Base-by-base conservation (phyloP, 2,797 vertebrate genomes). In the Macroramphosus scolopax region DNA sequence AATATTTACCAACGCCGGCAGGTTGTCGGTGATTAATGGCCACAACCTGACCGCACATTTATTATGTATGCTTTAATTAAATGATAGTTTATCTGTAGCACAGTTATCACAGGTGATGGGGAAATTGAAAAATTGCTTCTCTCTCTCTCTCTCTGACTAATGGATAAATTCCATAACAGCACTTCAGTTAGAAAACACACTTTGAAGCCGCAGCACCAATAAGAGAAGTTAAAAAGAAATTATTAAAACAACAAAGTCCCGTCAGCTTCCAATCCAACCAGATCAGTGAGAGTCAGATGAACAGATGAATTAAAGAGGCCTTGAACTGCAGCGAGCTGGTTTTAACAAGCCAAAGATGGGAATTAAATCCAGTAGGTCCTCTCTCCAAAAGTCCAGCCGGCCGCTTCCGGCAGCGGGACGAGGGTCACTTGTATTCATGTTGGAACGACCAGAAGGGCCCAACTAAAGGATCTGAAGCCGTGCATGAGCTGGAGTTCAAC, bases 11-110 rank as follows among this genome's bases (percentile, higher is more conserved):
- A 32, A 50, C 44, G 36, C 26, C 40, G 17, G 24, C 42, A 40
- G 44, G 41, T 32, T 43, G 38, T 13, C 6, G 49, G 17, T 40
- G 57, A 59, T 48, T 37, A 65, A 68, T 45, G 36, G 18, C 35
- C 26, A 12, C 31, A 58, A 59, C 17, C 6, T 10, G 0, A 49
- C 40, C 45, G 20, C 40, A 9, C 41, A 35, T 32, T 61, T 40
- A 50, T 70, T 46, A 57, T 42, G 30, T 47, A 47, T 36, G 42
- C 42, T 65, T 55, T 67, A 63, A 72, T 75, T 63, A 72, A 78
- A 66, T 65, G 51, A 68, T 64, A 41, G 48, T 55, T 68, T 63
- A 71, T 73, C 58, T 47, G 48, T 37, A 12, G 28, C 29, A 3
- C 22, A 34, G 13, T 48, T 24, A 48, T 53, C 35, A 30, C 46